These are phyloP conservation scores for Morone saxatilis DNA, from an alignment of 2,113 vertebrate genomes.

Conservation along the genomic window DNA sequence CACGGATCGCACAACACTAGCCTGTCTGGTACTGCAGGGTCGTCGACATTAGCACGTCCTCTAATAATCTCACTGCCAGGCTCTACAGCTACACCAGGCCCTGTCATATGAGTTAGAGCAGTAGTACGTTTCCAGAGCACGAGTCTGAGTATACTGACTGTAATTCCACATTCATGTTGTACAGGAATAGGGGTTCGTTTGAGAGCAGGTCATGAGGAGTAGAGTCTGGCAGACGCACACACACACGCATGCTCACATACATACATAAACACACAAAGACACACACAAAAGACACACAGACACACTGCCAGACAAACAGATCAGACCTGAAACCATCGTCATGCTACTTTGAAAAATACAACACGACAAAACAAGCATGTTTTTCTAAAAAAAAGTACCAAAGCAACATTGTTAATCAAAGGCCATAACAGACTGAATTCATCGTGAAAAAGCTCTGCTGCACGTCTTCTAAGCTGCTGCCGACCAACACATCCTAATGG, in stretches of 20 bases:
- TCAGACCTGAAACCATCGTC: slow-evolving; percentile 61
- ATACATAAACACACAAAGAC: not conserved
- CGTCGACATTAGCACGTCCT: slow-evolving; percentile 43
- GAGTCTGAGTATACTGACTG: slow-evolving; percentile 55
- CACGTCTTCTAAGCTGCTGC: slow-evolving; percentile 50
- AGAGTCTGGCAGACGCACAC: slow-evolving; percentile 32
- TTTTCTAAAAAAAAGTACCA: slow-evolving; percentile 70
- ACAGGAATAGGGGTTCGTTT: slow-evolving; percentile 46
- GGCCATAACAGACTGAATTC: slow-evolving; percentile 67
- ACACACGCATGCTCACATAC: not conserved
- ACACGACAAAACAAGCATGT: slow-evolving; percentile 57
- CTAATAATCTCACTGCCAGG: slow-evolving; percentile 53
- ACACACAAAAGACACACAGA: slow-evolving; percentile 9
- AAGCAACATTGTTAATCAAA: slow-evolving; percentile 69
- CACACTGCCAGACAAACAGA: slow-evolving; percentile 32
- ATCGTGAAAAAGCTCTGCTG: slow-evolving; percentile 60
- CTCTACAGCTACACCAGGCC: slow-evolving; percentile 42
- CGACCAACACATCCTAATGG: slow-evolving; percentile 12
- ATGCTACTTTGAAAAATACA: slow-evolving; percentile 71
- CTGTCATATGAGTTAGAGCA: slow-evolving; percentile 58
- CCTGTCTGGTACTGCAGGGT: slow-evolving; percentile 61
- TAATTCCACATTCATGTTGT: slow-evolving; percentile 78
- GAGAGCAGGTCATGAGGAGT: slow-evolving; percentile 49
- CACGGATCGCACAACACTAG: slow-evolving; percentile 44
- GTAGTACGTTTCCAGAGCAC: slow-evolving; percentile 67